These are phyloP conservation scores for Trachelus iudaicus DNA, from an alignment of 2,888 invertebrate genomes.

Conservation along the genomic window DNA sequence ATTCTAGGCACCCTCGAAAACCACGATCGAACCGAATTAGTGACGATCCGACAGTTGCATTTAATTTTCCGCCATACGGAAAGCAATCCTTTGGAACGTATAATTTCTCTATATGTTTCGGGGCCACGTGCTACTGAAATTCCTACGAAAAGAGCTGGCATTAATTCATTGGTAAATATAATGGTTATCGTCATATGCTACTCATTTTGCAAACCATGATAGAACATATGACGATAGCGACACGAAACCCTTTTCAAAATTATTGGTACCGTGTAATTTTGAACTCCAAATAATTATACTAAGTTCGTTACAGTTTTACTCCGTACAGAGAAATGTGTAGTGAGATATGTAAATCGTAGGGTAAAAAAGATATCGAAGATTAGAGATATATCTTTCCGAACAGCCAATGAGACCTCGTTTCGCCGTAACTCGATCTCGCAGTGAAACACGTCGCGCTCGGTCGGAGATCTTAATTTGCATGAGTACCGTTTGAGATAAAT, in stretches of 20 bases:
- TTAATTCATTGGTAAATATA: constrained; percentile 5
- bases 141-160: constrained; percentile 39
- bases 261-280: not conserved
- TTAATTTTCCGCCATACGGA: constrained; percentile 37
- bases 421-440: constrained; percentile 28
- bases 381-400: not conserved
- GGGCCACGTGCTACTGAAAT: constrained; percentile 32
- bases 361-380: not conserved
- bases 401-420: constrained; percentile 5
- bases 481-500: constrained; percentile 46
- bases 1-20: constrained; percentile 40
- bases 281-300: not conserved
- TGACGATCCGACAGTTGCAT: constrained; percentile 44
- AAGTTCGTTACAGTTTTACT: not conserved
- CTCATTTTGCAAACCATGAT: not conserved
- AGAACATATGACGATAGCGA: not conserved
- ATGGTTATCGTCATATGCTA: constrained; percentile 50
- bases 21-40: constrained; percentile 35
- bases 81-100: constrained; percentile 36
- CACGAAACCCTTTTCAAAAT: not conserved
- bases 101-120: constrained; percentile 16
- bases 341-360: not conserved
- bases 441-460: constrained; percentile 12
- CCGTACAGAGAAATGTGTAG: not conserved
- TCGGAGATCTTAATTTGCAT: constrained; percentile 52